Base-by-base conservation (phyloP, 1,140 invertebrate species). In the Diabrotica virgifera region DNA sequence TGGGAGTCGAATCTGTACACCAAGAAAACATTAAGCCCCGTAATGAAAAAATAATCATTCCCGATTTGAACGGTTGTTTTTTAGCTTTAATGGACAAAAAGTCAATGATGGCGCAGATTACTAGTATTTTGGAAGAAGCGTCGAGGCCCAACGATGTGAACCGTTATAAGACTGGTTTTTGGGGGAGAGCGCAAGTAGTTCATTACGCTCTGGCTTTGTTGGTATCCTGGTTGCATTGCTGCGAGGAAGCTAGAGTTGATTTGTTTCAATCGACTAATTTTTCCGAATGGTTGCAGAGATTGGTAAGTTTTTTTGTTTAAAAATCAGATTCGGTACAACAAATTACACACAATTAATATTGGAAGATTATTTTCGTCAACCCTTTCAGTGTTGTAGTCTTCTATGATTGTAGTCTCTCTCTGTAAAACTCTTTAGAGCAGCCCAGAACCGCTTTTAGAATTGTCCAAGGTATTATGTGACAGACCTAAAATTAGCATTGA, bases 71-170 rank as follows among this genome's bases (percentile, higher is more conserved):
- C 60, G 76, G 76, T 60, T 70, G 70, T 6, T 89, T 96, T 82
- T 75, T 95, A 10, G 85, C 88, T 2, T 83, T 96, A 80, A 93
- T 96, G 87, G 89, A 90, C 64, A 87, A 92, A 0, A 88, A 93
- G 54, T 83, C 85, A 9, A 93, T 95, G 0, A 87, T 96, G 73
- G 85, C 90, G 36, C 84, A 92, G 54, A 80, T 97, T 35, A 93
- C 92, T 62, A 91, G 88, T 68, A 95, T 96, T 74, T 79, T 97
- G 0, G 89, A 91, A 74, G 92, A 95, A 80, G 92, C 93, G 24
- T 91, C 91, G 0, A 81, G 88, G 52, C 85, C 89, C 0, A 83
- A 89, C 59, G 89, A 94, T 78, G 89, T 89, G 0, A 90, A 90
- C 78, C 86, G 89, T 66, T 92, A 94, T 66, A 92, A 93, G 74